Evolutionary conservation across 1,140 invertebrate species (phyloP), one percentile per base, ranked within the genome.

Genomic region (Ceratina calcarata): DNA sequence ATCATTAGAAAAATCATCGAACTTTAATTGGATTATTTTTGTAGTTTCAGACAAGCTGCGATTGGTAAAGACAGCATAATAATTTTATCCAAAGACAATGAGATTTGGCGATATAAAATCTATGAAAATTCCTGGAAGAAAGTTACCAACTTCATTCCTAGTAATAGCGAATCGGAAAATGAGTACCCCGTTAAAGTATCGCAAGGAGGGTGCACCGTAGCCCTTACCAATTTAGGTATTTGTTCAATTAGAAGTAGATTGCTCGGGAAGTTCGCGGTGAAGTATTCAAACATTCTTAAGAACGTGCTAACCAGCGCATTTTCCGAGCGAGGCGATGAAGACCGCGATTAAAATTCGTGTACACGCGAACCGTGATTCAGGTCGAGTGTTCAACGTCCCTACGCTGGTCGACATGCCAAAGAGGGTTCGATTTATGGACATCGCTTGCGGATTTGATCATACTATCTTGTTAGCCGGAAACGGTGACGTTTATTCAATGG

Each of bases 361-460:
- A 37, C 3, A 1, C 8, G 8, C 3, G 7, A 61, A 20, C 60
- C 70, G 3, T 83, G 20, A 16, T 88, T 68, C 16, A 92, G 95
- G 95, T 71, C 88, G 90, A 60, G 86, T 96, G 2, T 96, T 94
- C 77, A 94, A 94, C 83, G 89, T 95, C 61, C 95, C 95, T 15
- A 93, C 89, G 53, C 91, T 94, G 82, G 86, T 96, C 18, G 92
- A 95, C 74, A 94, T 93, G 80, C 93, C 93, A 81, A 93, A 93
- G 84, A 86, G 89, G 68, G 87, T 94, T 51, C 94, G 93, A 86
- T 93, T 96, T 66, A 91, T 93, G 64, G 95, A 97, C 87, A 90
- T 98, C 60, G 92, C 93, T 67, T 96, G 96, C 92, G 97, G 97
- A 4, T 95, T 95, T 90, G 97, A 98, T 90, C 97, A 98, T 91